Evolutionary conservation across 2,888 invertebrate species (phyloP), one percentile per base, ranked within the genome.

Genomic region (Erannis defoliaria): DNA sequence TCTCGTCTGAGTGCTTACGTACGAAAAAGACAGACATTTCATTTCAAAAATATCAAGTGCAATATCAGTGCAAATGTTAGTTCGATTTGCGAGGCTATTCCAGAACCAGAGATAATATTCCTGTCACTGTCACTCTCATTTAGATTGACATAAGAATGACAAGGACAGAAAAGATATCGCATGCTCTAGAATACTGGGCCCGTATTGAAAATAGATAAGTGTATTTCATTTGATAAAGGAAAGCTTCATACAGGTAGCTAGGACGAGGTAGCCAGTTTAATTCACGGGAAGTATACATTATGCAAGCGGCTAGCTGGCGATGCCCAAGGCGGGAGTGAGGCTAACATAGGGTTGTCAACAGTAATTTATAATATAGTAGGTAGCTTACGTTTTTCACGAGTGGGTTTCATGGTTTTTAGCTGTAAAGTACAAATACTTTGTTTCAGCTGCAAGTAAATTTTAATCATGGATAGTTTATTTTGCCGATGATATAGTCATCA

Each of bases 201-300:
- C 6, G 37, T 5, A 5, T 19, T 12, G 19, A 40, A 40, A 40
- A 40, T 40, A 16, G 4, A 16, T 12, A 40, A 40, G 19, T 40
- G 14, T 19, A 48, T 38, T 48, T n/a, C 5, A 21, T 42, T 49
- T 42, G 31, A 46, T 43, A 12, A n/a, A 53, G 33, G 38, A 19
- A 1, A 29, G 42, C 21, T 48, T 54, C 42, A 55, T 62, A 38
- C 50, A 55, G 48, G 53, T 59, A 51, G 58, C 21, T 29, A 35
- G 26, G 26, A 19, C 21, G 33, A 37, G 31, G 33, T 23, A 26
- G 19, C 54, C 50, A 64, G 65, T 66, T 71, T 71, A 64, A 70
- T 71, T 75, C 68, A 62, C 62, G 65, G 67, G 65, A 66, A 63
- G 62, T 60, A 67, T 73, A 64, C 66, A 72, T 74, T 71, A 74